These are phyloP conservation scores for Otus scops DNA, from an alignment of 2,797 vertebrate species.

Conservation along the genomic window DNA sequence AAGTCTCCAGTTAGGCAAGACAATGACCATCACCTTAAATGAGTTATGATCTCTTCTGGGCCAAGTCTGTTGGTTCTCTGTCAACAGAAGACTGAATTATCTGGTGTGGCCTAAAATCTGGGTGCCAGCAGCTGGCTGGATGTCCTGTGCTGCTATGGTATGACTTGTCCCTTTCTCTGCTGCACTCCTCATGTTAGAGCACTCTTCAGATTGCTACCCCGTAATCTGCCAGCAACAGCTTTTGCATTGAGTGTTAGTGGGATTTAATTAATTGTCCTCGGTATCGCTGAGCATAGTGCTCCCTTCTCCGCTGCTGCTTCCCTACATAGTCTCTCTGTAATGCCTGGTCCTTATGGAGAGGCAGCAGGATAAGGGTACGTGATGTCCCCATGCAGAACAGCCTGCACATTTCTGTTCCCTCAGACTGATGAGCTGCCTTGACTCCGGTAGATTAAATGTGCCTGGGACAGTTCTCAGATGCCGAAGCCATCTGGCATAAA, in stretches of 20 bases:
- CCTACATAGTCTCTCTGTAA: neutral
- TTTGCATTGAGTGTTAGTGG: neutral
- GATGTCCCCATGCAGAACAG: neutral
- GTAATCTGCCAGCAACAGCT: neutral
- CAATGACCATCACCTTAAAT: neutral
- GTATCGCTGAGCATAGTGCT: neutral
- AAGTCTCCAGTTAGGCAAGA: neutral
- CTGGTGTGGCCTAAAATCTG: neutral
- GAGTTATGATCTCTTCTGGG: neutral
- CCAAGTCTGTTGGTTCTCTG: neutral
- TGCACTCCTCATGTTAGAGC: neutral
- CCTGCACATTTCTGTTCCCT: neutral
- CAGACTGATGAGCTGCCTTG: neutral
- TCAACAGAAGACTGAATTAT: neutral
- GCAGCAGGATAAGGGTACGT: neutral
- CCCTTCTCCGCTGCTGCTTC: neutral
- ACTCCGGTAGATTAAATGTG: neutral
- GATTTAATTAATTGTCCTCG: neutral
- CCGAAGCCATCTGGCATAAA: neutral
- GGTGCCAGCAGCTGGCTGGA: neutral
- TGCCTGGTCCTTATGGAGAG: neutral
- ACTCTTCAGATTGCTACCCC: neutral
- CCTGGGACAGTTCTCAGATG: neutral
- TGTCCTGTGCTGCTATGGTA: neutral
- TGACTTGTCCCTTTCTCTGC: neutral